Conservation (phyloP, 2,888 invertebrate genomes). For the Drosophila prolongata region DNA sequence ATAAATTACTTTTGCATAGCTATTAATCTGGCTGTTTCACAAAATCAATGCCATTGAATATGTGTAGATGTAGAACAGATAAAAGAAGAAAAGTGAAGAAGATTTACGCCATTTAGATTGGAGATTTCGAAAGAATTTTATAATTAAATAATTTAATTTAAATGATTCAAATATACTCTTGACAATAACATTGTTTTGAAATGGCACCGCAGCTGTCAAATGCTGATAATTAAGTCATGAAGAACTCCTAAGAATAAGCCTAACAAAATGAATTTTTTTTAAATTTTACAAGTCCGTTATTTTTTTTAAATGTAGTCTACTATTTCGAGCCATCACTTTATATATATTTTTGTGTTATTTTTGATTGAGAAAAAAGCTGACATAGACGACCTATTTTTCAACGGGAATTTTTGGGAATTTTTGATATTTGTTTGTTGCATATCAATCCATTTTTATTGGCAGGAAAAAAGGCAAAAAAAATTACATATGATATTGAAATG, state of each 20-base stretch:
- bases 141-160: no score
- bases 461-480: neutral
- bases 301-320: no score
- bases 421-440: slow-evolving; percentile 5
- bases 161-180: no score
- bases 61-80: neutral
- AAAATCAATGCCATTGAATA: neutral
- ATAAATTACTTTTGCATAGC: slow-evolving; percentile 1
- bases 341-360: neutral
- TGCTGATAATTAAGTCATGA: no score
- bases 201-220: no score
- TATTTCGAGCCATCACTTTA: no score
- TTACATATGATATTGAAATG: neutral
- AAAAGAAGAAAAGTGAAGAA: neutral
- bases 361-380: neutral
- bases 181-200: no score
- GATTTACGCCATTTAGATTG: neutral
- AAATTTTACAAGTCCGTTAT: no score
- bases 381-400: neutral
- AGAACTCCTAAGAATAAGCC: no score
- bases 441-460: slow-evolving; percentile 4
- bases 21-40: neutral
- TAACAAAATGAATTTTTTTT: no score
- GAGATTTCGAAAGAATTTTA: neutral
- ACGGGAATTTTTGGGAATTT: neutral